Evolutionary conservation across 2,113 vertebrate genomes (phyloP), one percentile per base, ranked within the genome.

Genomic region (Aldabrachelys gigantea): DNA sequence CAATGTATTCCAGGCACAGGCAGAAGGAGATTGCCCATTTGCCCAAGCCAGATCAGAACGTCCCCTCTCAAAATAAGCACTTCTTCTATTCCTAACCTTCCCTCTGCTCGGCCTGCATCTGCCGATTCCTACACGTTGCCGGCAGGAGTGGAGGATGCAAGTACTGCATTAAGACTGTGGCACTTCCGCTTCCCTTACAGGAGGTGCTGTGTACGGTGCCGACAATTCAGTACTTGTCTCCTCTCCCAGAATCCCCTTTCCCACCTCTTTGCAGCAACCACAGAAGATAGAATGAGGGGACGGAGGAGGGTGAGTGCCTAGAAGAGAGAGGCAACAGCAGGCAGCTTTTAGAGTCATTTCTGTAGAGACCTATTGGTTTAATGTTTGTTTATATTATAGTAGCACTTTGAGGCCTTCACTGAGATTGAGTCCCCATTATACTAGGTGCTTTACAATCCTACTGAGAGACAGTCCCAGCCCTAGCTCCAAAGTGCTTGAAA

Each of bases 381-480:
- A 44, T 76, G 21, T 76, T 76, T 76, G 10, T 76, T 78, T 47
- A 38, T 72, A 21, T 72, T 69, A 38, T 38, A 22, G 35, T 10
- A 76, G 11, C 38, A 76, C 72, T 13, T 29, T 25, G 22, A 47
- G 13, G 25, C 38, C 41, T 47, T 47, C 2, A 44, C 24, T 47
- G 10, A 78, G 75, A 47, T 78, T 78, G 24, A 2, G 75, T 78
- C 25, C 6, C 72, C 41, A 47, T 47, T 8, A 47, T 47, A 29
- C 38, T 24, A 83, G 22, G 1, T 76, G 22, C 12, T 0, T 0
- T 29, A 41, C 6, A 27, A 8, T 19, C 29, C 1, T 0, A 0
- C 10, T 72, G 0, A 76, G 69, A 24, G 50, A 59, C 2, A 54
- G 10, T 17, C 25, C 82, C 12, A 47, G 50, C 8, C 41, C 69